These are phyloP conservation scores for Trichomalopsis sarcophagae DNA, from an alignment of 1,140 invertebrate genomes.

Conservation along the genomic window DNA sequence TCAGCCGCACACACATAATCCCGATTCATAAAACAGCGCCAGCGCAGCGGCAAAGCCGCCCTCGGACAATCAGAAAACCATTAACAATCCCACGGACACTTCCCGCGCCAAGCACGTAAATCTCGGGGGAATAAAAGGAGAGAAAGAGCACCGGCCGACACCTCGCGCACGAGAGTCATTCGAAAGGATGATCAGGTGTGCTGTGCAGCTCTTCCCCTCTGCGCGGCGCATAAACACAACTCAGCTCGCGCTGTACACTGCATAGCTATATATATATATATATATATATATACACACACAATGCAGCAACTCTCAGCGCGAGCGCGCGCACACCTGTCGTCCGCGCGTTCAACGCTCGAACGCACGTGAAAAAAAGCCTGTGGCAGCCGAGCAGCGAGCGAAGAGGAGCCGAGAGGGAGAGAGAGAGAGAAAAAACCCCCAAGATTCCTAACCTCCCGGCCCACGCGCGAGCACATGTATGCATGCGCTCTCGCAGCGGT, in stretches of 20 bases:
- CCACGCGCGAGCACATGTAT: slow-evolving; percentile 25
- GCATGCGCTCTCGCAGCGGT: neutral
- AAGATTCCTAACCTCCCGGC: slow-evolving; percentile 34
- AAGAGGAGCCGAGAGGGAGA: neutral
- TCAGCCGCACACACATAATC: neutral
- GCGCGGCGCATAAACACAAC: neutral
- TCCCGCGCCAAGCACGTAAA: neutral
- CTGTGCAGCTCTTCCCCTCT: neutral
- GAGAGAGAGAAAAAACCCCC: slow-evolving; percentile 26
- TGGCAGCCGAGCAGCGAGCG: no score
- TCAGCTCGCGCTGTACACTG: neutral
- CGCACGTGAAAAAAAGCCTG: neutral
- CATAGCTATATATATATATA: neutral
- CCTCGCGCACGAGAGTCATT: neutral
- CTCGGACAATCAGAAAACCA: slow-evolving; percentile 16
- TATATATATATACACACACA: neutral
- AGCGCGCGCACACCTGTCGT: slow-evolving; percentile 35
- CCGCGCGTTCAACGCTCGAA: slow-evolving; percentile 26
- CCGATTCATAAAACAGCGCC: neutral
- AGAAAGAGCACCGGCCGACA: neutral
- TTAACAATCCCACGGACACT: slow-evolving; percentile 1
- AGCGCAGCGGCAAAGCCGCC: neutral
- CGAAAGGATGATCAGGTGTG: slow-evolving; percentile 24
- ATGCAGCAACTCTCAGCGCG: slow-evolving; percentile 12
- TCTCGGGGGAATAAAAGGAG: neutral